Conservation (phyloP, 2,888 invertebrate species). For the Alitta virens region DNA sequence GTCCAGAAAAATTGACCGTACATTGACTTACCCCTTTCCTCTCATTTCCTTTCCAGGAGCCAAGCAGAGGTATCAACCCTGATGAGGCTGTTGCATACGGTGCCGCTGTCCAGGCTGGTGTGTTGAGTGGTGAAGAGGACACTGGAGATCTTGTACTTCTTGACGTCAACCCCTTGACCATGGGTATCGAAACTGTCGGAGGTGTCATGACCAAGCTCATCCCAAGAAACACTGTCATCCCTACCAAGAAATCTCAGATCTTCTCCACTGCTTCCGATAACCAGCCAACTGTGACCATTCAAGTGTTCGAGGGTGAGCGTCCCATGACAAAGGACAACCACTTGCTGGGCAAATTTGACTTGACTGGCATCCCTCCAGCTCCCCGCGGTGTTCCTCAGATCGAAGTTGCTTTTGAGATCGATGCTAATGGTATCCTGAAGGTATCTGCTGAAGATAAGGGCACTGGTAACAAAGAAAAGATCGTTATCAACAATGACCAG, state of each 20-base stretch:
- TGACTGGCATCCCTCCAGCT: slow-evolving; percentile 90
- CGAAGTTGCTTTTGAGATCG: slow-evolving; percentile 61
- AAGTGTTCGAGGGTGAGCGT: slow-evolving; percentile 94
- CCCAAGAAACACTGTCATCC: slow-evolving; percentile 96
- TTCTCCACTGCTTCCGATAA: slow-evolving; percentile 99
- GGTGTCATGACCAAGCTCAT: slow-evolving; percentile 99
- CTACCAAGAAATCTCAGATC: slow-evolving; percentile 98
- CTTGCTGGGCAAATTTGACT: slow-evolving; percentile 94
- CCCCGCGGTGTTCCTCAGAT: slow-evolving; percentile 60
- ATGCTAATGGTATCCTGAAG: slow-evolving; percentile 59
- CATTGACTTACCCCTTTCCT: no score
- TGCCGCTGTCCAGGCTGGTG: slow-evolving; percentile 97
- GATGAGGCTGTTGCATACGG: slow-evolving; percentile 99
- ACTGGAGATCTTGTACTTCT: slow-evolving; percentile 91
- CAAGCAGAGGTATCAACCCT: slow-evolving; percentile 95
- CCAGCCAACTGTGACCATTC: slow-evolving; percentile 98
- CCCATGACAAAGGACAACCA: slow-evolving; percentile 99
- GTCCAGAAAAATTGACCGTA: background rate
- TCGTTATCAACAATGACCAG: slow-evolving; percentile 98
- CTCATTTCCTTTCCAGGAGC: slow-evolving; percentile 78
- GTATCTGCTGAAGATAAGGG: slow-evolving; percentile 98
- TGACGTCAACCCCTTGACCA: slow-evolving; percentile 96
- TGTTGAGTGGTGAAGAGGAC: slow-evolving; percentile 94
- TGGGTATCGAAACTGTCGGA: slow-evolving; percentile 99
- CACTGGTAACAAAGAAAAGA: slow-evolving; percentile 97